Evolutionary conservation across 2,113 vertebrate genomes (phyloP).

Genomic region (Marcusenius ussheri): DNA sequence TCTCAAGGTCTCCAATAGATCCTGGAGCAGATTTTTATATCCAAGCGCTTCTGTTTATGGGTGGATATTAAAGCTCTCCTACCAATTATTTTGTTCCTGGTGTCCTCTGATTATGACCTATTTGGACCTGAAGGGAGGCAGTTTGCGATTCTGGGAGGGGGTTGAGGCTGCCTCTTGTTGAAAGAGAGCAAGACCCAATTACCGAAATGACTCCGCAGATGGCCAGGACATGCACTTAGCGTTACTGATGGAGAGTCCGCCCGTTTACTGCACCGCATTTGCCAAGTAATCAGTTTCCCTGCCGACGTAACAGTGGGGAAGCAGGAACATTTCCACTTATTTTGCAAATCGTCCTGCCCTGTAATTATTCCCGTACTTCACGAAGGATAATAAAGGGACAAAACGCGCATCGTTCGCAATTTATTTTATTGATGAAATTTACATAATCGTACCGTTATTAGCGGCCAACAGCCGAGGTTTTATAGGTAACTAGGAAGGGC

Average conservation of each 20-base stretch:
- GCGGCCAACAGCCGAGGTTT: not conserved
- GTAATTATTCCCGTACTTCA: not conserved
- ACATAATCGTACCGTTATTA: conserved; percentile 2
- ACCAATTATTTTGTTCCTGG: conserved; percentile 16
- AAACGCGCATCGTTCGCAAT: not conserved
- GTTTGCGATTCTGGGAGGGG: not conserved
- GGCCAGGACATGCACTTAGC: conserved; percentile 14
- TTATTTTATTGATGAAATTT: conserved; percentile 4
- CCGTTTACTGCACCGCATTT: not conserved
- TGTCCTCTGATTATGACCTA: conserved; percentile 13
- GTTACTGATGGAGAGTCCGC: conserved; percentile 26
- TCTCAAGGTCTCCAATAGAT: not conserved
- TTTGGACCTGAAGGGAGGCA: conserved; percentile 6
- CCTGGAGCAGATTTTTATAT: not conserved
- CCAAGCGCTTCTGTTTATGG: not conserved
- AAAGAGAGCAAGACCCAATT: conserved; percentile 12
- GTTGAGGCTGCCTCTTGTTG: not conserved
- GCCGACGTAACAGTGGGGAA: not conserved
- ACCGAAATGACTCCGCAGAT: conserved; percentile 19
- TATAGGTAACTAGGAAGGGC: not conserved
- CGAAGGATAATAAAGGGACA: not conserved
- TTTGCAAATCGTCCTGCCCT: not conserved
- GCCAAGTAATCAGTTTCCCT: conserved; percentile 32
- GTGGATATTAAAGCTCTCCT: conserved; percentile 9
- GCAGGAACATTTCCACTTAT: not conserved